Conservation (phyloP, 2,797 vertebrate species). For the Rhinella marina region DNA sequence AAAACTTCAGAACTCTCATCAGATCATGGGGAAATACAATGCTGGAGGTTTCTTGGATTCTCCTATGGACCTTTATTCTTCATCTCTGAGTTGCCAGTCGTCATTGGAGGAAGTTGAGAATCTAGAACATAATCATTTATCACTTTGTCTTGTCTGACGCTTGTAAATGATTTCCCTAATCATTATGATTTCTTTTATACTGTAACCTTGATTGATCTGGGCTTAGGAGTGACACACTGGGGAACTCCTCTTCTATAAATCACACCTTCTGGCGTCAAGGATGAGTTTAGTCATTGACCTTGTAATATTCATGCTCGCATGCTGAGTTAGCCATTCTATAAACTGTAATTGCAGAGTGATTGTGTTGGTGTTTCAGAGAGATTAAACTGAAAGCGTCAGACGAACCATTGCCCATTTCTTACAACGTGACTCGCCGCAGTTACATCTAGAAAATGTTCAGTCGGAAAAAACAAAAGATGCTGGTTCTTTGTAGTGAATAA, state of each 20-base stretch:
- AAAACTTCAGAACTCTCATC: not conserved
- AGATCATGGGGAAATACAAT: not conserved
- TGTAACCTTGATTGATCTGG: conserved; percentile 46
- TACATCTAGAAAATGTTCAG: no score
- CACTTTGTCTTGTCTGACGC: not conserved
- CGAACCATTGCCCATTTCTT: not conserved
- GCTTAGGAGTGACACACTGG: conserved; percentile 19
- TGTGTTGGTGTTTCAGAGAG: not conserved
- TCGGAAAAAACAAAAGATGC: no score
- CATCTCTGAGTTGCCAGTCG: not conserved
- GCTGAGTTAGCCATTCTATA: not conserved
- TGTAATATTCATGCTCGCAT: not conserved
- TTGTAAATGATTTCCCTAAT: conserved; percentile 36
- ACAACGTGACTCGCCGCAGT: no score
- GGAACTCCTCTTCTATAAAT: conserved; percentile 48
- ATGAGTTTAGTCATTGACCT: conserved; percentile 38
- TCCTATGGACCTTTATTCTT: not conserved
- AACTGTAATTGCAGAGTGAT: not conserved
- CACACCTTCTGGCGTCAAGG: conserved; percentile 24
- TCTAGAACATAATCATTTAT: conserved; percentile 7
- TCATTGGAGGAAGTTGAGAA: conserved; percentile 2
- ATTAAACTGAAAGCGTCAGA: not conserved
- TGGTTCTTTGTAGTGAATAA: no score
- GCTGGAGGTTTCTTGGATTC: not conserved
- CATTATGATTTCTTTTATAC: conserved; percentile 44